A percentile compares a stretch with the other conserved stretches of the same genome.
Conservation (phyloP, 2,797 vertebrate genomes). For the Petrocephalus schoutedeni region DNA sequence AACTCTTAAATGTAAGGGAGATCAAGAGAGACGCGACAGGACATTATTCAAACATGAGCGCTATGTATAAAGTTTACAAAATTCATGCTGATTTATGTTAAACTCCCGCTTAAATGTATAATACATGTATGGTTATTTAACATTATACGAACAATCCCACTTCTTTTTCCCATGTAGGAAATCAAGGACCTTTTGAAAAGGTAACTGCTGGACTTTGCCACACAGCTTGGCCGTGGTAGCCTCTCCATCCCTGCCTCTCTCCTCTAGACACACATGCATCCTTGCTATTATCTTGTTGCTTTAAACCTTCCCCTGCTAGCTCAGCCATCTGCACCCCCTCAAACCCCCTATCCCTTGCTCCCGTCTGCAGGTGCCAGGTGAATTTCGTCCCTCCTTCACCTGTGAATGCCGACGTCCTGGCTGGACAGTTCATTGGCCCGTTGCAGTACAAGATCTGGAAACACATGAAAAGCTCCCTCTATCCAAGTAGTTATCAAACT, state of each 20-base stretch:
- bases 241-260: background rate
- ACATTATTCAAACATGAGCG: background rate
- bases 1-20: conserved; percentile 60
- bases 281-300: conserved; percentile 10
- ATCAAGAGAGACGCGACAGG: background rate
- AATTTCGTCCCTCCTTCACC: conserved; percentile 52
- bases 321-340: background rate
- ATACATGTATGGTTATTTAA: background rate
- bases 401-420: conserved; percentile 55
- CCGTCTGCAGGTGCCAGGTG: conserved; percentile 56
- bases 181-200: conserved; percentile 68
- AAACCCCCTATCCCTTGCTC: background rate
- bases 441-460: conserved; percentile 72
- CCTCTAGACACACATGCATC: background rate
- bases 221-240: background rate
- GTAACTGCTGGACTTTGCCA: conserved; percentile 40
- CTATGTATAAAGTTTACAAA: background rate
- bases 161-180: conserved; percentile 55
- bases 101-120: background rate
- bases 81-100: background rate
- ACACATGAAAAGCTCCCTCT: conserved; percentile 65
- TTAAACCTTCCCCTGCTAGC: background rate
- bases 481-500: conserved; percentile 54
- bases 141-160: background rate
- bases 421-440: conserved; percentile 63